Conservation (phyloP, 1,140 invertebrate species). For the Drosophila ercepeae region DNA sequence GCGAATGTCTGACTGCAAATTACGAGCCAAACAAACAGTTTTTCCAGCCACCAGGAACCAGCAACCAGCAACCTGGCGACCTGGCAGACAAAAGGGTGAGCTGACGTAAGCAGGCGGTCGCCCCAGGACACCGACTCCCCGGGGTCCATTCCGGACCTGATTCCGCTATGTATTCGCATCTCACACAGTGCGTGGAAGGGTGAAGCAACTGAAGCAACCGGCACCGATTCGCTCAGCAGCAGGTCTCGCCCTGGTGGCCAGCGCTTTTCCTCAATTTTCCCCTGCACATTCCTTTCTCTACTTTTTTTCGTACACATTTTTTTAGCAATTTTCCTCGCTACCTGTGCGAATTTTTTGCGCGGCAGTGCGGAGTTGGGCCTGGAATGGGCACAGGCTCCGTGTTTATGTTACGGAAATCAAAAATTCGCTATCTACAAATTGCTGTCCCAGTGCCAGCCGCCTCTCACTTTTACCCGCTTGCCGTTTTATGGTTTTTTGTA, state of each 20-base stretch:
- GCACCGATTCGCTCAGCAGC: constrained; percentile 45
- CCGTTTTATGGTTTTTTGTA: constrained; percentile 71
- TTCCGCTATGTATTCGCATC: constrained; percentile 51
- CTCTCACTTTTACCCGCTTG: constrained; percentile 64
- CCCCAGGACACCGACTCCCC: constrained; percentile 69
- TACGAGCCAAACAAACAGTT: constrained; percentile 57
- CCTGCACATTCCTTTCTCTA: constrained; percentile 11
- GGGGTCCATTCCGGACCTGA: constrained; percentile 58
- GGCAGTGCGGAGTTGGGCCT: constrained; percentile 52
- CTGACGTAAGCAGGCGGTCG: constrained; percentile 59
- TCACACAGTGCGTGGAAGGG: constrained; percentile 66
- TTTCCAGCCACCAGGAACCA: constrained; percentile 11
- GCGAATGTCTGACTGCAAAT: constrained; percentile 55
- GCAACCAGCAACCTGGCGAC: not conserved
- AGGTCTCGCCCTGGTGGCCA: constrained; percentile 57
- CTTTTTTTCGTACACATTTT: constrained; percentile 12
- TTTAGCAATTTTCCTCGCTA: constrained; percentile 79
- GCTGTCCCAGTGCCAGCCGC: constrained; percentile 45
- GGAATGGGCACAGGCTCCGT: constrained; percentile 53
- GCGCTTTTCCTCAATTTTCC: constrained; percentile 16
- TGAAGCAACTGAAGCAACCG: constrained; percentile 60
- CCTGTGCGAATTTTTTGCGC: constrained; percentile 80
- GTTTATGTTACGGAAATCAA: constrained; percentile 83
- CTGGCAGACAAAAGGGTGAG: constrained; percentile 7
- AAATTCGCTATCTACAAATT: constrained; percentile 79